Evolutionary conservation across 2,888 invertebrate genomes (phyloP), one percentile per base, ranked within the genome.

Genomic region (Eupithecia vulgata): DNA sequence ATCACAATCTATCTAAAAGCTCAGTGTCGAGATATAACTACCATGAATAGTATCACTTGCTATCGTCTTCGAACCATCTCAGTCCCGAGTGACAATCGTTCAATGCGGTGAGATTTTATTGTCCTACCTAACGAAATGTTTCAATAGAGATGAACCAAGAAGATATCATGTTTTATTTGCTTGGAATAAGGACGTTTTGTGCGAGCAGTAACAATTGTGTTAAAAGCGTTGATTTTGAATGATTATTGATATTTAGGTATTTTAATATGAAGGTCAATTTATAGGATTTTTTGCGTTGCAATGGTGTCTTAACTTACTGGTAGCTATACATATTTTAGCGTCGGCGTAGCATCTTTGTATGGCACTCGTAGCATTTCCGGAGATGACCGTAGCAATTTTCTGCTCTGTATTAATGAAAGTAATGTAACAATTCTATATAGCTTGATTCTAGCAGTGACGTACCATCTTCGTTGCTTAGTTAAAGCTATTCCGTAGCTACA

Each of bases 51-150:
- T 80, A 78, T 80, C 81, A 79, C 81, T 77, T 81, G 80, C 80
- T 52, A 52, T 52, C 81, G 74, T 78, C 78, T 79, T 77, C 78
- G 42, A 77, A 79, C 76, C 78, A 37, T 77, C 70, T 76, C 57
- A 12, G 57, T 57, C 83, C 81, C 81, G 77, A 78, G 82, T 81
- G 85, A 83, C 83, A 81, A 77, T 77, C 76, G 81, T 83, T 84
- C 81, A 80, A 78, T 77, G 72, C 72, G 73, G 68, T 71, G 57
- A 76, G 73, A 72, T 80, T 79, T 81, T 79, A 79, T 81, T 82
- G 74, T 77, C 74, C 78, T 73, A 77, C 77, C 77, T 76, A 79
- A 77, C 79, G 77, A 77, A 80, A 79, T 80, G 82, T 81, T 83
- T 79, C 80, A 80, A 62, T 75, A 67, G 72, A 72, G 59, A 70